Conservation (phyloP, 1,140 invertebrate genomes). For the Nixonia krombeini region DNA sequence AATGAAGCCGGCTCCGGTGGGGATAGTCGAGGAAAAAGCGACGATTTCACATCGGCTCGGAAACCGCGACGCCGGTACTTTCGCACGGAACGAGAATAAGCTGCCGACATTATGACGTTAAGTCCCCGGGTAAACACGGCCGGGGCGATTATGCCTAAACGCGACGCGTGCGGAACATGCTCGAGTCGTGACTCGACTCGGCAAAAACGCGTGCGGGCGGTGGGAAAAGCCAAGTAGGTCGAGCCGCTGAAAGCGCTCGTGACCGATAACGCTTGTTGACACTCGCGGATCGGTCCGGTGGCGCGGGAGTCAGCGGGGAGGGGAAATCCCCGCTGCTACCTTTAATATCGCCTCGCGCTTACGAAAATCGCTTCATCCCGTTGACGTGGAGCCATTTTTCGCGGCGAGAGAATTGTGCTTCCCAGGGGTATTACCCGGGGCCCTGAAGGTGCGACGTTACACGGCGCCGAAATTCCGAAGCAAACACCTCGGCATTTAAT, state of each 20-base stretch:
- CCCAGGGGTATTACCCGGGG: constrained; percentile 26
- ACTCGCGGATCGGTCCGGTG: too few relatives aligned
- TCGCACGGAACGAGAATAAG: too few relatives aligned
- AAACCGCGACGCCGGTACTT: too few relatives aligned
- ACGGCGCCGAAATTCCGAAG: constrained; percentile 35
- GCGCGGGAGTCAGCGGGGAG: too few relatives aligned
- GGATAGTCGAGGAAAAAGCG: not conserved
- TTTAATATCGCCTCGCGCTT: constrained; percentile 19
- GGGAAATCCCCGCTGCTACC: too few relatives aligned
- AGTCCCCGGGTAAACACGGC: constrained; percentile 42
- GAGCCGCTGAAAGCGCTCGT: constrained; percentile 22
- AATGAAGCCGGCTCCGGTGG: too few relatives aligned
- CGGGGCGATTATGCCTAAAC: constrained; percentile 40
- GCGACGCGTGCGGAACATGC: constrained; percentile 34
- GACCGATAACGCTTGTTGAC: too few relatives aligned
- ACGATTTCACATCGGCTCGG: too few relatives aligned
- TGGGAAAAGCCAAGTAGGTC: constrained; percentile 32
- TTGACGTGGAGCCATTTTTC: constrained; percentile 37
- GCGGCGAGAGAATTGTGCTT: constrained; percentile 39
- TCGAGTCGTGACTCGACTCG: constrained; percentile 34
- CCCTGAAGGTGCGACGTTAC: constrained; percentile 20
- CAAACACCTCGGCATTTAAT: constrained; percentile 51
- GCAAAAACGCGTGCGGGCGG: constrained; percentile 39
- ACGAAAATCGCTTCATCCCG: not conserved
- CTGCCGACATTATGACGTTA: constrained; percentile 41